Percentiles rank a stretch among this genome's conserved stretches.
These are phyloP conservation scores for Caerostris darwini DNA, from an alignment of 1,140 invertebrate species.

Conservation along the genomic window DNA sequence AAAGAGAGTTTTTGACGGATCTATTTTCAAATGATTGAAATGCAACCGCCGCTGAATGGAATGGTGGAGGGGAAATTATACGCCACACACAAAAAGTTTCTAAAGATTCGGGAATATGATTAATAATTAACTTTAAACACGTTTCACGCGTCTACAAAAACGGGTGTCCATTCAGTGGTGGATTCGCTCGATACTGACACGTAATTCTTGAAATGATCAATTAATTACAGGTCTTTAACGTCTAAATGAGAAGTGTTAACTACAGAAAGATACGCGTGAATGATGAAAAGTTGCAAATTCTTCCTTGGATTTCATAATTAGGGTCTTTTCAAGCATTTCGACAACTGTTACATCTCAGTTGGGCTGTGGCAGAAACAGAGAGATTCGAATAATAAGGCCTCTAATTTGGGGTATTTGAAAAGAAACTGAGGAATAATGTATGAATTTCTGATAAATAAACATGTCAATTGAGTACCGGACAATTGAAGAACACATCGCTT, in stretches of 20 bases:
- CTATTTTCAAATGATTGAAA: slow-evolving; percentile 73
- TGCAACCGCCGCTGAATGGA: slow-evolving; percentile 16
- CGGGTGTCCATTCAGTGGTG: not conserved
- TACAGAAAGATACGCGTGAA: not conserved
- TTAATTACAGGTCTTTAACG: slow-evolving; percentile 72
- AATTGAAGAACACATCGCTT: not conserved
- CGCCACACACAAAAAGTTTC: not conserved
- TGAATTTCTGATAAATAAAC: slow-evolving; percentile 3
- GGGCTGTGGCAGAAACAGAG: not conserved
- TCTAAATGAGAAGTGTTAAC: slow-evolving; percentile 43
- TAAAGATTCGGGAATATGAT: slow-evolving; percentile 30
- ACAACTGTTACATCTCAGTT: slow-evolving; percentile 36
- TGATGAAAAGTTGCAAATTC: slow-evolving; percentile 56
- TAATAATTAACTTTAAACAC: slow-evolving; percentile 68
- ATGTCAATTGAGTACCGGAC: not conserved
- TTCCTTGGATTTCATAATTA: slow-evolving; percentile 50
- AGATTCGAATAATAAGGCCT: not conserved
- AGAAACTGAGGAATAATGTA: not conserved
- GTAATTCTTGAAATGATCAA: slow-evolving; percentile 47
- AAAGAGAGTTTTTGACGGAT: slow-evolving; percentile 51
- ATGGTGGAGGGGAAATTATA: slow-evolving; percentile 63
- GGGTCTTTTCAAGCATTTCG: not conserved
- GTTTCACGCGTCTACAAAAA: slow-evolving; percentile 14
- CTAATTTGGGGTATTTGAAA: not conserved
- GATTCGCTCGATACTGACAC: slow-evolving; percentile 32